These are phyloP conservation scores for Baronia brevicornis DNA, from an alignment of 2,888 invertebrate genomes.

Conservation along the genomic window DNA sequence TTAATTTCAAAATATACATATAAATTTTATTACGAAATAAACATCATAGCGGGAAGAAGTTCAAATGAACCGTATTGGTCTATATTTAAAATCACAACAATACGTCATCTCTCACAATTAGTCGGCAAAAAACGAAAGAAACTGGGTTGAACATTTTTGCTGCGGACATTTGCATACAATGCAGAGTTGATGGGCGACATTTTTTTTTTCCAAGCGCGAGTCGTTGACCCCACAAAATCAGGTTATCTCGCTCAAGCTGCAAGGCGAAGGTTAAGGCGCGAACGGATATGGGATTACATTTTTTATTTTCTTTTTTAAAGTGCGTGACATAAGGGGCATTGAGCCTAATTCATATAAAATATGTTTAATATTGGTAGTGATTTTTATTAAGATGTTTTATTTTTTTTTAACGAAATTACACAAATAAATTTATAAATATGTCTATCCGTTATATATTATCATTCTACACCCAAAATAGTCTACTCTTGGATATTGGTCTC, in stretches of 20 bases:
- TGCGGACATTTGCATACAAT: slow-evolving; percentile 24
- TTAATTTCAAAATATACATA: no score
- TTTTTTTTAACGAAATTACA: no score
- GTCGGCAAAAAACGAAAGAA: slow-evolving; percentile 8
- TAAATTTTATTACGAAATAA: not conserved
- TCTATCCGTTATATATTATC: no score
- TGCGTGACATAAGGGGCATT: not conserved
- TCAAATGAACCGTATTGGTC: no score
- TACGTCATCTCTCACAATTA: slow-evolving; percentile 7
- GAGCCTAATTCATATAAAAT: no score
- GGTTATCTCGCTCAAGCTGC: slow-evolving; percentile 7
- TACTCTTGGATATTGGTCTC: no score
- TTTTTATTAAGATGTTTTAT: no score
- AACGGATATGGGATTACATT: slow-evolving; percentile 9
- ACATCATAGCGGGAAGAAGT: slow-evolving; percentile 4
- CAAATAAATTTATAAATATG: no score
- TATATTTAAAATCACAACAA: slow-evolving; percentile 1
- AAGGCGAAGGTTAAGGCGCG: slow-evolving; percentile 10
- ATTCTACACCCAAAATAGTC: no score
- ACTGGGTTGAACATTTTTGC: slow-evolving; percentile 7
- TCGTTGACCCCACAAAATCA: slow-evolving; percentile 16
- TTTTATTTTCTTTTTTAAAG: slow-evolving; percentile 8
- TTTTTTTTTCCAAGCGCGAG: slow-evolving; percentile 15
- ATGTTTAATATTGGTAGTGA: no score
- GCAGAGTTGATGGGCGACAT: slow-evolving; percentile 17